These are phyloP conservation scores for Neoarius graeffei DNA, from an alignment of 2,113 vertebrate species.

Conservation along the genomic window DNA sequence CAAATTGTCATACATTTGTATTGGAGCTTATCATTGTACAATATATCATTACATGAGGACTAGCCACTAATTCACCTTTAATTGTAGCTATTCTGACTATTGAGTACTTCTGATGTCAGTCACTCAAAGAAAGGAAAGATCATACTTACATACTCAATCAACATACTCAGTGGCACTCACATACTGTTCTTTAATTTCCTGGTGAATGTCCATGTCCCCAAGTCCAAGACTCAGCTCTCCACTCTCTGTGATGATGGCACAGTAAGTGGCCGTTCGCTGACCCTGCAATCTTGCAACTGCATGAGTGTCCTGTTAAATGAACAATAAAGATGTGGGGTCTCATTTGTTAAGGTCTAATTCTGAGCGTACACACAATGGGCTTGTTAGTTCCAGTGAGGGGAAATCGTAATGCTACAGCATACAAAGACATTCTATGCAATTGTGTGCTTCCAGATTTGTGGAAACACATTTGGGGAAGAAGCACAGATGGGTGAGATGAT, in stretches of 20 bases:
- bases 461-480: not conserved
- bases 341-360: not conserved
- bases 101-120: not conserved
- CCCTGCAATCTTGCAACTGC: conserved; percentile 65
- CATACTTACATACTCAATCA: not conserved
- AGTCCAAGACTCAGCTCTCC: conserved; percentile 84
- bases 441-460: not conserved
- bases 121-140: not conserved
- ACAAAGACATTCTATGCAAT: no score
- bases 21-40: no score
- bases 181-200: conserved; percentile 79
- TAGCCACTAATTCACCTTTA: not conserved
- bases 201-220: conserved; percentile 90
- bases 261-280: conserved; percentile 75
- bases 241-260: conserved; percentile 68
- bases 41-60: no score
- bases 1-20: no score
- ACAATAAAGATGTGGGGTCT: not conserved
- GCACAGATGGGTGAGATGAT: not conserved
- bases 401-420: not conserved
- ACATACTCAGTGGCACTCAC: conserved; percentile 66
- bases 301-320: conserved; percentile 64
- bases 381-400: not conserved
- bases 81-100: not conserved
- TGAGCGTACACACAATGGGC: not conserved